phyloP scores from a whole-genome alignment of 2,797 vertebrate species.

The Gephyroberyx darwinii region DNA sequence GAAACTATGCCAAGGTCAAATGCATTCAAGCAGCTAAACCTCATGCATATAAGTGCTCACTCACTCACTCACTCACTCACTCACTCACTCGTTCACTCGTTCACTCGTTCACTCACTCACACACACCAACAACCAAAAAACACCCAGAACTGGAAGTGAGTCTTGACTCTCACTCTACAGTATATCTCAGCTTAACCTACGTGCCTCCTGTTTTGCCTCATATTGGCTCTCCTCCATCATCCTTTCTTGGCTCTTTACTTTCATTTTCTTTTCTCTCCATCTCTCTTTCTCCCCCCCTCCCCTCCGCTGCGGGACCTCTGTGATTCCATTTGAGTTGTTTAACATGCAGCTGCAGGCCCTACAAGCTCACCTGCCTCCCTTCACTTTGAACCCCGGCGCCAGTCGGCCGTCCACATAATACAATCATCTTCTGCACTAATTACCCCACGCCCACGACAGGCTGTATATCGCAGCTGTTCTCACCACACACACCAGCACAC shows the following conservation, averaged over 20 bases:
- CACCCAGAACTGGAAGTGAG: neutral
- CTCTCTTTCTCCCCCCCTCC: constrained; percentile 1
- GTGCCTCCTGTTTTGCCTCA: constrained; percentile 22
- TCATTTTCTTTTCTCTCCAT: constrained; percentile 23
- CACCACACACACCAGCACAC: constrained; percentile 33
- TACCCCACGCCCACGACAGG: constrained; percentile 77
- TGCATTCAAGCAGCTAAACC: neutral
- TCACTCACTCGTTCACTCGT: constrained; percentile 12
- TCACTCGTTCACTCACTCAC: neutral
- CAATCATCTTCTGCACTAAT: constrained; percentile 87
- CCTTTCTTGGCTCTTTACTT: constrained; percentile 5
- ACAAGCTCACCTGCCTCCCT: constrained; percentile 82
- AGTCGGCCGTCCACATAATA: constrained; percentile 79
- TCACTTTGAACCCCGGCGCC: constrained; percentile 76
- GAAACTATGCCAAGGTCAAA: neutral
- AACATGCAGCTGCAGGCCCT: constrained; percentile 77
- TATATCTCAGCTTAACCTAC: neutral
- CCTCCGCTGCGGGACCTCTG: constrained; percentile 57
- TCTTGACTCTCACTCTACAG: neutral
- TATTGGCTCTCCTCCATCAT: neutral
- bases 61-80: constrained; percentile 16
- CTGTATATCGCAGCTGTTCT: constrained; percentile 80
- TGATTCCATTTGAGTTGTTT: constrained; percentile 76
- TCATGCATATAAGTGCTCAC: neutral
- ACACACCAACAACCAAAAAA: neutral